A percentile compares a stretch with the other conserved stretches of the same genome.
Evolutionary conservation across 2,797 vertebrate genomes (phyloP).

Genomic region (Pitangus sulphuratus): DNA sequence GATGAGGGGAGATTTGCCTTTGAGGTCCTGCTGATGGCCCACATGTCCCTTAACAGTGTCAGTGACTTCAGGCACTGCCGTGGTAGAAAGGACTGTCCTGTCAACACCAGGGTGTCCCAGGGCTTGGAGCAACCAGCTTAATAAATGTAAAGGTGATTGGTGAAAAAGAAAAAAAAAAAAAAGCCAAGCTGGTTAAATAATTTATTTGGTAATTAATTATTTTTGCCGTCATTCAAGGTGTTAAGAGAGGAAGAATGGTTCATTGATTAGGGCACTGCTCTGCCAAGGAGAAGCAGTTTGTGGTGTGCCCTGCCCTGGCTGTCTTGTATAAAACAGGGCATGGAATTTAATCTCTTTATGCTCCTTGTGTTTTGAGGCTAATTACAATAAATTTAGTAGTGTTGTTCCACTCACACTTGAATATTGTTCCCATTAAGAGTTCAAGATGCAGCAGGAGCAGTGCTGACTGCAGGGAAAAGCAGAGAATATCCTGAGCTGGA

Average conservation of each 20-base stretch:
- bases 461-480: neutral
- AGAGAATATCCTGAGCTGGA: rapidly evolving
- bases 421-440: neutral
- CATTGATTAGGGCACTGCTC: neutral
- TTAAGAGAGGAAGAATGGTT: neutral
- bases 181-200: neutral
- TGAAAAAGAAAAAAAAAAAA: neutral
- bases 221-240: neutral
- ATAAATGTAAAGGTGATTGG: neutral
- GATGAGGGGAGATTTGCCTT: neutral
- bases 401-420: rapidly evolving
- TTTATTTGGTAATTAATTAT: neutral
- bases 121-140: neutral
- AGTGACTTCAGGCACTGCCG: neutral
- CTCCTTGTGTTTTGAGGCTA: neutral
- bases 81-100: neutral
- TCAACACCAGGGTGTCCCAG: neutral
- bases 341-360: neutral
- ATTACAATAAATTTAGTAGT: neutral
- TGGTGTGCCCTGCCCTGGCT: neutral
- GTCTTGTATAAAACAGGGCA: neutral
- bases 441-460: neutral
- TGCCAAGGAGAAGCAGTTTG: neutral
- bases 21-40: neutral
- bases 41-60: rapidly evolving